Evolutionary conservation across 1,140 invertebrate species (phyloP).

Genomic region (Drosophila melanogaster): DNA sequence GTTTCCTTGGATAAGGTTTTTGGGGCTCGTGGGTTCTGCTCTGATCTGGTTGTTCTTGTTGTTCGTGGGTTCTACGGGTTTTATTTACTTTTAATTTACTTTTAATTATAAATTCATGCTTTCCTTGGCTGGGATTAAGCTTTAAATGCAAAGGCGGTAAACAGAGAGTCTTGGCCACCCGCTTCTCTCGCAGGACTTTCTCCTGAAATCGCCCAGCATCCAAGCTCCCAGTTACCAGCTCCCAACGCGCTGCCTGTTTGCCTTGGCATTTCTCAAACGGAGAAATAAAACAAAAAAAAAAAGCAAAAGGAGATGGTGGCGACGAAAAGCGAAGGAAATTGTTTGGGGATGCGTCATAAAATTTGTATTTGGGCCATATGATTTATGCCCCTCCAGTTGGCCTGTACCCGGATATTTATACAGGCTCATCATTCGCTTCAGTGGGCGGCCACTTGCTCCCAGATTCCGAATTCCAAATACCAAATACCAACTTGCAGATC

Average conservation of each 20-base stretch:
- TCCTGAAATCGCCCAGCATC: neutral
- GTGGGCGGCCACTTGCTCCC: slow-evolving; percentile 1
- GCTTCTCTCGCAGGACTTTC: slow-evolving; percentile 24
- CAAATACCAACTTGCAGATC: neutral
- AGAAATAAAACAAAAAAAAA: slow-evolving; percentile 18
- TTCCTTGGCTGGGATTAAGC: slow-evolving; percentile 76
- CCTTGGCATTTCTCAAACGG: slow-evolving; percentile 32
- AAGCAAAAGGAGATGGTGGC: neutral
- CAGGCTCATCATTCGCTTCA: slow-evolving; percentile 59
- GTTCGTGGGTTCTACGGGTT: slow-evolving; percentile 41
- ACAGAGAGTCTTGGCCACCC: slow-evolving; percentile 33
- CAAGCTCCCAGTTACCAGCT: neutral
- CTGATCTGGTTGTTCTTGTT: no score
- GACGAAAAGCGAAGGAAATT: slow-evolving; percentile 21
- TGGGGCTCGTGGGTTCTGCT: neutral
- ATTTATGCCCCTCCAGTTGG: slow-evolving; percentile 54
- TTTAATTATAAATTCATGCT: slow-evolving; percentile 83
- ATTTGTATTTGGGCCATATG: slow-evolving; percentile 69
- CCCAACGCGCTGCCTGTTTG: slow-evolving; percentile 17
- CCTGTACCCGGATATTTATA: slow-evolving; percentile 49
- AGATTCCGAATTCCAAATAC: neutral
- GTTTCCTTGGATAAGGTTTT: slow-evolving; percentile 28
- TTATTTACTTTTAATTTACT: slow-evolving; percentile 83
- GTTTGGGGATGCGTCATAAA: slow-evolving; percentile 64
- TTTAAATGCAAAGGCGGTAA: slow-evolving; percentile 76